Evolutionary conservation across 1,140 invertebrate species (phyloP), one percentile per base, ranked within the genome.

Genomic region (Drosophila watanabei): DNA sequence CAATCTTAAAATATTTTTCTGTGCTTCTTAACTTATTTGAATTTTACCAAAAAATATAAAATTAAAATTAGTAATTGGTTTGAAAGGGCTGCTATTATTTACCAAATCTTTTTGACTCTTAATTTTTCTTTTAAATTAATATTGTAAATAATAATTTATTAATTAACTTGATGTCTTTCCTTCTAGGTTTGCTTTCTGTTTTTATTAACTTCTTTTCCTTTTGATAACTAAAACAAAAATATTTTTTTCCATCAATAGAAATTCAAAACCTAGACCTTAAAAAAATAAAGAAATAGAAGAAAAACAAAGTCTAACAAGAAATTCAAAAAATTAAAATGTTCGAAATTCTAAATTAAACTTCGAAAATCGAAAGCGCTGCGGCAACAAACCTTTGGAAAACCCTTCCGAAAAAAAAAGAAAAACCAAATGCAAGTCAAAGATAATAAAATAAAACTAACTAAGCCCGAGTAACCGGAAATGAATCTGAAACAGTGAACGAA

Each of bases 361-460:
- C 32, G 37, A 68, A 80, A 54, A 80, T 20, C 51, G 49, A 82
- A 80, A 80, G 86, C 86, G 86, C 86, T 90, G 86, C 86, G 86
- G 86, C 86, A 90, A 90, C 86, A 52, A 80, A 79, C 46, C 28
- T 79, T 57, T 66, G 13, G 54, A 63, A 83, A 82, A 33, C 30
- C 49, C 14, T 37, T 43, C 11, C n/a, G 37, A 58, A 68, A 60
- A 37, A 60, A 37, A 57, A 35, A 20, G 0, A 5, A 10, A 35
- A 37, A 45, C 30, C 30, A 18, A 56, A 24, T 24, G 18, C 33
- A 37, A 37, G 33, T 56, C n/a, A 30, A 49, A 60, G 68, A 48
- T 37, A 56, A 75, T 20, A 20, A 60, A 77, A 51, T 46, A 65
- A 72, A 72, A 51, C 11, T 20, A 51, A 75, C 56, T n/a, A 49